A percentile compares a stretch with the other conserved stretches of the same genome.
Conservation (phyloP, 1,140 invertebrate species). For the Nomia melanderi region DNA sequence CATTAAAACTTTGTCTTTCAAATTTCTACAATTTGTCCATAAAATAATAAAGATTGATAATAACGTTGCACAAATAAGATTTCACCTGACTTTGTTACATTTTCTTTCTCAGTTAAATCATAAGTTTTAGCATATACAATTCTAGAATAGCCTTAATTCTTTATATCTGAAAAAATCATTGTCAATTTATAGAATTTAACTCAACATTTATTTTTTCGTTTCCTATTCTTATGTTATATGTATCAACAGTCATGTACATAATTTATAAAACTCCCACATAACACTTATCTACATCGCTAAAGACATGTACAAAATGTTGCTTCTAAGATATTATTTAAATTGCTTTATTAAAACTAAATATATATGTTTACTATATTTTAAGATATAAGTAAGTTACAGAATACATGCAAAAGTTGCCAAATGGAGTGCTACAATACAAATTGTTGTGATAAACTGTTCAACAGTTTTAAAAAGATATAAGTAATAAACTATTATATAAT, state of each 20-base stretch:
- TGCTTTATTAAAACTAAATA: constrained; percentile 14
- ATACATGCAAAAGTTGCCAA: constrained; percentile 54
- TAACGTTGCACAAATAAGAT: constrained; percentile 30
- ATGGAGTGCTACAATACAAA: constrained; percentile 56
- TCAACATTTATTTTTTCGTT: constrained; percentile 17
- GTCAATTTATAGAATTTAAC: constrained; percentile 27
- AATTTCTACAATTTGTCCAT: constrained; percentile 34
- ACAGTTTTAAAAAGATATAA: constrained; percentile 64
- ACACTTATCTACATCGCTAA: constrained; percentile 5
- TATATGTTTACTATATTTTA: constrained; percentile 21
- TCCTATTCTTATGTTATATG: constrained; percentile 2
- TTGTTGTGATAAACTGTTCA: constrained; percentile 67
- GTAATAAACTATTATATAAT: constrained; percentile 27
- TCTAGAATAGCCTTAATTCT: background rate
- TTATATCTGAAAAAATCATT: constrained; percentile 1
- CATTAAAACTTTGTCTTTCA: constrained; percentile 41
- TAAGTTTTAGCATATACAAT: constrained; percentile 1
- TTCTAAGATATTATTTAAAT: constrained; percentile 13
- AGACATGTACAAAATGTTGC: constrained; percentile 20
- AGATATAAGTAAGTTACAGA: constrained; percentile 14
- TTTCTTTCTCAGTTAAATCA: constrained; percentile 16
- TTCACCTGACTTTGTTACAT: background rate
- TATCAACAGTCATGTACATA: constrained; percentile 17
- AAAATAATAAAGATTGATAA: constrained; percentile 34
- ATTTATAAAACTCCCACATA: constrained; percentile 9